phyloP scores from a whole-genome alignment of 2,888 invertebrate species.

The Lordiphosa fenestrarum region DNA sequence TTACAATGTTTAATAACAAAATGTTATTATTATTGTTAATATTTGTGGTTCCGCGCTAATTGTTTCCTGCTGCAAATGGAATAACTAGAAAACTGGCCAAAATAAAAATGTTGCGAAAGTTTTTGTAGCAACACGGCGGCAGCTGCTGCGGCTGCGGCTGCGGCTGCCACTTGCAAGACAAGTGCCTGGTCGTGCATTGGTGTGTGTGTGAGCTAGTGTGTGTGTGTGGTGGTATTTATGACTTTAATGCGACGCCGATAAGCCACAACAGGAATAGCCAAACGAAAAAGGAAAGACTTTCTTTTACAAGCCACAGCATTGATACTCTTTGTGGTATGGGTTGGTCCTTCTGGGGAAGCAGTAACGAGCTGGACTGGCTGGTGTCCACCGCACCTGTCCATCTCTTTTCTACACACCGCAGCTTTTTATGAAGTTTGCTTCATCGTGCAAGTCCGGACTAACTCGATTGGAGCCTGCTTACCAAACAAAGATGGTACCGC shows the following conservation, averaged over 20 bases:
- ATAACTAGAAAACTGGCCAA: conserved; percentile 25
- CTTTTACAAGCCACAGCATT: too few species aligned
- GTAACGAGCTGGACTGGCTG: too few species aligned
- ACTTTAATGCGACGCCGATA: conserved; percentile 47
- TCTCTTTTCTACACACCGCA: too few species aligned
- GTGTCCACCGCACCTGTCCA: too few species aligned
- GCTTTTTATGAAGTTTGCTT: neutral
- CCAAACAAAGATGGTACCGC: neutral
- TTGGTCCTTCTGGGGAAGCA: too few species aligned
- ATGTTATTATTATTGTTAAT: neutral
- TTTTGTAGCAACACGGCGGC: conserved; percentile 2
- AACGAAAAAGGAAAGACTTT: conserved; percentile 3
- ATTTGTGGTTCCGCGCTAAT: conserved; percentile 55
- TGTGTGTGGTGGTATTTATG: conserved; percentile 24
- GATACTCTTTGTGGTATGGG: too few species aligned
- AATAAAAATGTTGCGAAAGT: conserved; percentile 33
- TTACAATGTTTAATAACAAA: conserved; percentile 30
- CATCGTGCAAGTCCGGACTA: too few species aligned
- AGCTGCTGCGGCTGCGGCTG: conserved; percentile 1
- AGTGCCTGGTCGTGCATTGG: conserved; percentile 36
- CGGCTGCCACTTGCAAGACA: too few species aligned
- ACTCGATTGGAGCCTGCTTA: neutral
- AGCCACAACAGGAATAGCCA: conserved; percentile 24
- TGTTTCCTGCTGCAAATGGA: conserved; percentile 38
- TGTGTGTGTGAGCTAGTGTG: too few species aligned